Conservation (phyloP, 2,797 vertebrate genomes). For the Muraenolepis orangiensis region DNA sequence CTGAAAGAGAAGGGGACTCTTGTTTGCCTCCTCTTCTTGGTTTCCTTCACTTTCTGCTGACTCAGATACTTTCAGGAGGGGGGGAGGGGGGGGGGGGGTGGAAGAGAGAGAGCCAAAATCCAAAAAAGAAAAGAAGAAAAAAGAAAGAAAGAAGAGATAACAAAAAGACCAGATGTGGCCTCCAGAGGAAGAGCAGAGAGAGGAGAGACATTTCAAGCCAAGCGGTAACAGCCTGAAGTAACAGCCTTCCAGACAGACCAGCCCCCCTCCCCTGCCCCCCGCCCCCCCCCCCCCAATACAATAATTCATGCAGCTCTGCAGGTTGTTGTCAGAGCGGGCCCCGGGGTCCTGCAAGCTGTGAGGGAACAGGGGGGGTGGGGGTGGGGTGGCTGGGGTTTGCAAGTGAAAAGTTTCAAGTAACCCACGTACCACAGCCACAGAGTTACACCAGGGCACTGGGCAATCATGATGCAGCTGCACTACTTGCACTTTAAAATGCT, state of each 20-base stretch:
- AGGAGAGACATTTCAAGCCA: conserved; percentile 30
- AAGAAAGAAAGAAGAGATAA: conserved; percentile 30
- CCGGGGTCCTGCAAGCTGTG: not conserved
- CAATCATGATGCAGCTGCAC: too few relatives aligned
- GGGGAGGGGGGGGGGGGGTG: conserved; percentile 26
- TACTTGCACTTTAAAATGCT: not conserved
- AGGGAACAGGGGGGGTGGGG: not conserved
- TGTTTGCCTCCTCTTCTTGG: conserved; percentile 28
- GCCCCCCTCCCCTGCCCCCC: conserved; percentile 30
- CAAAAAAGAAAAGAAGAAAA: conserved; percentile 2
- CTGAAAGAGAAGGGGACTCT: conserved; percentile 24
- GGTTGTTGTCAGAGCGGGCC: not conserved
- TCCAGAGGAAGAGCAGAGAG: conserved; percentile 38
- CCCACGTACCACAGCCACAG: too few relatives aligned
- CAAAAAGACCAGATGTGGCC: conserved; percentile 67
- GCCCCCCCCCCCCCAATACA: conserved; percentile 41
- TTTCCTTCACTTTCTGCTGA: conserved; percentile 67
- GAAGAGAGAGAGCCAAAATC: not conserved
- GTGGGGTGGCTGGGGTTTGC: too few relatives aligned
- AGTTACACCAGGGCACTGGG: too few relatives aligned
- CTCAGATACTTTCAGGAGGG: conserved; percentile 50
- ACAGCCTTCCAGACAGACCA: conserved; percentile 25
- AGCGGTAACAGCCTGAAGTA: conserved; percentile 55
- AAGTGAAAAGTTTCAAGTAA: too few relatives aligned
- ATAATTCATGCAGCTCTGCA: not conserved